Percentiles rank a stretch among this genome's conserved stretches.
Conservation (phyloP, 1,140 invertebrate species). For the Mycetomoellerius zeteki region DNA sequence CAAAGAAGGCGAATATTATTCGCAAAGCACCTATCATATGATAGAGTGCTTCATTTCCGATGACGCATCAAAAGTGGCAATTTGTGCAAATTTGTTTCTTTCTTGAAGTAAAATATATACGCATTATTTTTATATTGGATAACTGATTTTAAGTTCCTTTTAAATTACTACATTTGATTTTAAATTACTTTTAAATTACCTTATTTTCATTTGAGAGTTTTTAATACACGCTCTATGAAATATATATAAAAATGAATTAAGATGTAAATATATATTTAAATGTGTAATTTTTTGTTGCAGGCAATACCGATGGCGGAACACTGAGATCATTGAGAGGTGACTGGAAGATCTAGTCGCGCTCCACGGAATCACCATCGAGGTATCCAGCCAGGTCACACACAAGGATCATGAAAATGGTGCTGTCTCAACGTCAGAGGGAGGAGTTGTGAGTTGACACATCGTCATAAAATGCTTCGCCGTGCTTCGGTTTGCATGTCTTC, state of each 20-base stretch:
- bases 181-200: not conserved
- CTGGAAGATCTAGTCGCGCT: constrained; percentile 81
- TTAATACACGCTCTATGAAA: not conserved
- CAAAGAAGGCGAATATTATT: not conserved
- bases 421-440: constrained; percentile 99
- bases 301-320: constrained; percentile 79
- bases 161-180: too few species aligned
- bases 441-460: constrained; percentile 95
- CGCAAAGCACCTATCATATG: not conserved
- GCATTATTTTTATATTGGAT: not conserved
- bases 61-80: not conserved
- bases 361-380: constrained; percentile 76
- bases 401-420: constrained; percentile 98
- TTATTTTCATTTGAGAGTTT: not conserved
- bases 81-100: not conserved
- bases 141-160: not conserved
- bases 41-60: not conserved
- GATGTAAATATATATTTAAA: not conserved
- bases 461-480: not conserved
- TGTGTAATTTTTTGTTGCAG: constrained; percentile 71
- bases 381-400: constrained; percentile 81
- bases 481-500: not conserved
- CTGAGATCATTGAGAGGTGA: constrained; percentile 79
- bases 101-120: not conserved
- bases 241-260: not conserved